Evolutionary conservation across 2,113 vertebrate species (phyloP).

Genomic region (Oenanthe oenanthe): DNA sequence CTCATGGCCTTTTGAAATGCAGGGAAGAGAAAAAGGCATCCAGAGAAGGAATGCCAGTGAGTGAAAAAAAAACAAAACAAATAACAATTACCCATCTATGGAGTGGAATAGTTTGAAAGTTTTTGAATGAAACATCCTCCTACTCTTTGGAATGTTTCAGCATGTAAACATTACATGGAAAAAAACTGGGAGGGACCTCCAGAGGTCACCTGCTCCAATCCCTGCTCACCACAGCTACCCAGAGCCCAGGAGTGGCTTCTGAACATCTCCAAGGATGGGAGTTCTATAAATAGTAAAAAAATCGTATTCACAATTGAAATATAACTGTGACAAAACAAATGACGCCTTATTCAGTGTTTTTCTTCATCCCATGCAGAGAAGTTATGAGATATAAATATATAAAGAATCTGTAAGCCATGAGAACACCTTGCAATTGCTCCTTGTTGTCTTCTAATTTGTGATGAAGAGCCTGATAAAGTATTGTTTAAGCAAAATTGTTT

Average conservation of each 20-base stretch:
- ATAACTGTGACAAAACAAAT: neutral
- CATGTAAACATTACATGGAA: neutral
- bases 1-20: neutral
- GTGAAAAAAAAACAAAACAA: neutral
- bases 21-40: neutral
- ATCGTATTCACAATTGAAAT: neutral
- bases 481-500: neutral
- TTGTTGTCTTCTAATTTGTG: neutral
- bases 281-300: neutral
- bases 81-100: neutral
- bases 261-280: neutral
- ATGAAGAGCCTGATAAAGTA: conserved; percentile 30
- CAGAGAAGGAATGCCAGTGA: neutral
- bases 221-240: neutral
- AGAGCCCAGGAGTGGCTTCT: neutral
- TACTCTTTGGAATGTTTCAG: neutral
- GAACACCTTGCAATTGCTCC: neutral
- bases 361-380: neutral
- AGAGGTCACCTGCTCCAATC: neutral
- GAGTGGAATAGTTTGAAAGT: neutral
- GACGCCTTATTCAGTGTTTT: neutral
- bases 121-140: neutral
- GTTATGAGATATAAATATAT: neutral
- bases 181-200: neutral
- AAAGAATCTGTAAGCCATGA: neutral